A percentile compares a stretch with the other conserved stretches of the same genome.
Conservation (phyloP, 1,140 invertebrate species). For the Drosophila sp. region DNA sequence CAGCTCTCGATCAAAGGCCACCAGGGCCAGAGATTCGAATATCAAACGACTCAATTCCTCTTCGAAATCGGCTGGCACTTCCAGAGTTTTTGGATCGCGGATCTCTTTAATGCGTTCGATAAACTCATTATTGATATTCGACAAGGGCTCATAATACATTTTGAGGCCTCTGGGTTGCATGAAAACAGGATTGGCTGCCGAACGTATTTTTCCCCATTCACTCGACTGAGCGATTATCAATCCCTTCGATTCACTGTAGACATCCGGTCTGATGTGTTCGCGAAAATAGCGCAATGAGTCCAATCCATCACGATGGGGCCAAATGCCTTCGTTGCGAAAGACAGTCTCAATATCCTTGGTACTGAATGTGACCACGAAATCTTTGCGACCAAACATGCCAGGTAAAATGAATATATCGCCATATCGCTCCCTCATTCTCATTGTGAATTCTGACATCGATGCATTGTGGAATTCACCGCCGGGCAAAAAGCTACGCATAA, state of each 20-base stretch:
- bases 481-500: slow-evolving; percentile 58
- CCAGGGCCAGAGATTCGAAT: slow-evolving; percentile 39
- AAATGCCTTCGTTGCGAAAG: slow-evolving; percentile 73
- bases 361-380: slow-evolving; percentile 52
- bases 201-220: slow-evolving; percentile 55
- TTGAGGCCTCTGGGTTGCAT: slow-evolving; percentile 62
- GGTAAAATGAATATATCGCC: slow-evolving; percentile 66
- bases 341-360: slow-evolving; percentile 66
- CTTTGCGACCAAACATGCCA: slow-evolving; percentile 60
- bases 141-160: slow-evolving; percentile 60
- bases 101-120: slow-evolving; percentile 68
- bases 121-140: slow-evolving; percentile 66
- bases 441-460: slow-evolving; percentile 45
- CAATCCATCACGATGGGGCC: slow-evolving; percentile 63
- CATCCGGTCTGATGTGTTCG: slow-evolving; percentile 39
- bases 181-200: slow-evolving; percentile 64
- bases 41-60: slow-evolving; percentile 41
- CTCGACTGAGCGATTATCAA: slow-evolving; percentile 55
- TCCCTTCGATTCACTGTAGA: slow-evolving; percentile 38
- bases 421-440: slow-evolving; percentile 47
- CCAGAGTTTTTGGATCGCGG: slow-evolving; percentile 46
- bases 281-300: slow-evolving; percentile 62
- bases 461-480: slow-evolving; percentile 53
- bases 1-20: slow-evolving; percentile 51
- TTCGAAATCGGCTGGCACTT: slow-evolving; percentile 40